phyloP scores from a whole-genome alignment of 2,888 invertebrate genomes.

The Clunio marinus region DNA sequence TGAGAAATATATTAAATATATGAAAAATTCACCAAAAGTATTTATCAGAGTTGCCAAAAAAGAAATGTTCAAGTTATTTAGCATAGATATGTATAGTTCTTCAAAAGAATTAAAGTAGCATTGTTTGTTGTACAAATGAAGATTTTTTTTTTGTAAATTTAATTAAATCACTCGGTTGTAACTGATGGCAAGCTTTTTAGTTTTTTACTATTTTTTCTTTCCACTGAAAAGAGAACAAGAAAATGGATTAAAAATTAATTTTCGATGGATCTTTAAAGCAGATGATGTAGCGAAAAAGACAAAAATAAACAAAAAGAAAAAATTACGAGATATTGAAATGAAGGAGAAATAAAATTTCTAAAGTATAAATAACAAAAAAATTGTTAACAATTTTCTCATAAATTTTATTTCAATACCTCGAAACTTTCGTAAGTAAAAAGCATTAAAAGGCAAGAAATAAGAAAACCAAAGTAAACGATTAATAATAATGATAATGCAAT shows the following conservation, averaged over 20 bases:
- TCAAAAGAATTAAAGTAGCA: too few species aligned
- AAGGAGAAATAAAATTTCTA: background rate
- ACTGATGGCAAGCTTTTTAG: slow-evolving; percentile 37
- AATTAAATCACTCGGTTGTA: slow-evolving; percentile 30
- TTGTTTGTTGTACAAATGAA: background rate
- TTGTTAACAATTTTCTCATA: background rate
- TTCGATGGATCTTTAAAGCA: background rate
- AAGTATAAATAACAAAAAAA: background rate
- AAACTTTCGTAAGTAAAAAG: background rate
- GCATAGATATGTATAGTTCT: too few species aligned
- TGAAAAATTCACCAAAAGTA: too few species aligned
- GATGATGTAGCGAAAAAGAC: slow-evolving; percentile 9
- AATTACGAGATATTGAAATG: background rate
- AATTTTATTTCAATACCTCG: background rate
- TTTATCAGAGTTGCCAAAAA: too few species aligned
- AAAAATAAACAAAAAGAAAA: background rate
- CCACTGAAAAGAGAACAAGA: slow-evolving; percentile 35
- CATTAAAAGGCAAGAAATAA: background rate
- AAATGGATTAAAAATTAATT: slow-evolving; percentile 28
- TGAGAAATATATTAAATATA: too few species aligned
- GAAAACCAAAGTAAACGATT: background rate
- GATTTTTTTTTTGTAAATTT: background rate
- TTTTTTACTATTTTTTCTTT: slow-evolving; percentile 39
- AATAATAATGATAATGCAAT: background rate
- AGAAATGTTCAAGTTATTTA: too few species aligned